Evolutionary conservation across 30 jellyfish, hydroid and myxozoan species (phyloP), one percentile per base, ranked within the genome.

Genomic region (Turritopsis dohrnii): DNA sequence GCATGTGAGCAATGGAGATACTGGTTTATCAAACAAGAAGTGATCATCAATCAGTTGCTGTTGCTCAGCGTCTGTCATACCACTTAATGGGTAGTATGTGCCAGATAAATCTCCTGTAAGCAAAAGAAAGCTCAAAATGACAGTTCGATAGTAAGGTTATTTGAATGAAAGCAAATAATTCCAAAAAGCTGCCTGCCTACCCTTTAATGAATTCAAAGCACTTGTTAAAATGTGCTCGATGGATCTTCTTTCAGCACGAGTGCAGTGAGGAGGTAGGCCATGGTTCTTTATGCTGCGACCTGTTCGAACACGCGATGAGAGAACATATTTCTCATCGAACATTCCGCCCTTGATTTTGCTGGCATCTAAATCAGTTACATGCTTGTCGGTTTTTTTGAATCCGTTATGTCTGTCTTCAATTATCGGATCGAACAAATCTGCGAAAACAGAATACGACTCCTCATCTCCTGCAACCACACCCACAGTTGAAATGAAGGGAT

Each of bases 401-500:
- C 96, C 96, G 75, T 88, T 88, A 79, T 88, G 96, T 54, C 96
- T 71, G 65, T 88, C 96, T 71, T 83, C 86, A 71, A 89, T 89
- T 66, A 89, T 80, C 1, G 96, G 96, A 65, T 89, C 96, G 27
- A 89, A 21, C 83, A 89, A 77, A 3, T 89, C 96, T 7, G 86
- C 89, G 79, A 89, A 89, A 20, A 84, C 90, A 28, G 71, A 80
- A 52, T 88, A 88, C 28, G 86, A 21, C 71, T 88, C 96, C 41
- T 88, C 96, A 83, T 88, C 96, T 1, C 96, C 96, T 52, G 96
- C 96, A 74, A 88, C 96, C 25, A 88, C 72, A 24, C 96, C 96
- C 0, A 88, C 96, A 28, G 96, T 88, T 27, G 89, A 29, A 30
- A 88, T 88, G 83, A 88, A 88, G 21, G 96, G 96, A 69, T 88